Evolutionary conservation across 2,113 vertebrate genomes (phyloP), one percentile per base, ranked within the genome.

Genomic region (Calyptommatus sinebrachiatus): DNA sequence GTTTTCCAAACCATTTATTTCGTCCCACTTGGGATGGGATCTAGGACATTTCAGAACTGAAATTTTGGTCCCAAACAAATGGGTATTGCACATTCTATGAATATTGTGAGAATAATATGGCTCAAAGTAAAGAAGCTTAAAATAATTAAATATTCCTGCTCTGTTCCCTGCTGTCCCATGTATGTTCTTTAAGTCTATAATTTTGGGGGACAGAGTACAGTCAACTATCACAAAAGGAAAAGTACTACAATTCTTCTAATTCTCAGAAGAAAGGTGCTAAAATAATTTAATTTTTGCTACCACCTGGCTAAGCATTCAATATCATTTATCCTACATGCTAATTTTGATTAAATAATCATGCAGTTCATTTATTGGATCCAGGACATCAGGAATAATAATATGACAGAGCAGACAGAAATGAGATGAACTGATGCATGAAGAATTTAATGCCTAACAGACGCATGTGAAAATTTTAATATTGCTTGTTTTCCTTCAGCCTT

Each of bases 281-380:
- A 78, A 41, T 20, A 61, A 18, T 61, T 10, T 61, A 8, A 70
- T 70, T 68, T 31, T 16, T 31, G 3, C 53, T 6, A 22, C 60
- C n/a, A 71, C 2, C 12, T 69, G 18, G 20, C 11, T 70, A 61
- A 70, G 16, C 31, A 78, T 60, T 67, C 18, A 3, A 20, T 57
- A 60, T 61, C 11, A 70, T 78, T 62, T 61, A 46, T 4, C 20
- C 8, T 8, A 24, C 11, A 35, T 26, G 26, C 6, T 67, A 10
- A 68, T 70, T 41, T n/a, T 60, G 18, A 7, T 60, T 78, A 41
- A 60, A 79, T 71, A 79, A 62, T 28, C 71, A 22, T 71, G 57
- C 53, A 71, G 61, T 69, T 57, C 29, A 35, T 57, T 68, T 26
- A 53, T 53, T n/a, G 63, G 22, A 48, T 22, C 57, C 21, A 62